Conservation (phyloP, 2,797 vertebrate genomes). For the Parauchenoglanis ngamensis region DNA sequence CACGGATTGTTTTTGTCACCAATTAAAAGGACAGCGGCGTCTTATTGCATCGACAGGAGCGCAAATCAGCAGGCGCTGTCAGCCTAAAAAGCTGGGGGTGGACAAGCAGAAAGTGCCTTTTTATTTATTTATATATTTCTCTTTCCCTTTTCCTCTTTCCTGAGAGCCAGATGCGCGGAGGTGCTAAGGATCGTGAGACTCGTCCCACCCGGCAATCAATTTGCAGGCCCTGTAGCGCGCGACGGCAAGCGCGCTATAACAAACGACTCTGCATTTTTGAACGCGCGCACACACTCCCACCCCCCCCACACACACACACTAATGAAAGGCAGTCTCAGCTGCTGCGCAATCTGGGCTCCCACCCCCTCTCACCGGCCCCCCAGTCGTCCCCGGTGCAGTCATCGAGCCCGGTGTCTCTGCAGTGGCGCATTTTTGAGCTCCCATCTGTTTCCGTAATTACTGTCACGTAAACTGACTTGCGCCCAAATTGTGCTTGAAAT, state of each 20-base stretch:
- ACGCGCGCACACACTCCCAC: constrained; percentile 45
- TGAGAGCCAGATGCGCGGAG: constrained; percentile 54
- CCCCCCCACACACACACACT: constrained; percentile 57
- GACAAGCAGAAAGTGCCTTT: constrained; percentile 46
- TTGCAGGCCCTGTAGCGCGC: constrained; percentile 53
- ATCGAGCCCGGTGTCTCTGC: constrained; percentile 60
- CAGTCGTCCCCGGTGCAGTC: constrained; percentile 60
- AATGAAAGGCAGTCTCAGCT: constrained; percentile 69
- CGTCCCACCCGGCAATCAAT: constrained; percentile 60
- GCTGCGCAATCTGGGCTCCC: constrained; percentile 66
- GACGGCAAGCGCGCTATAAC: constrained; percentile 53
- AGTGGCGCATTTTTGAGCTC: constrained; percentile 63
- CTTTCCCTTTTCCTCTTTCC: constrained; percentile 15
- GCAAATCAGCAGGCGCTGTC: constrained; percentile 56
- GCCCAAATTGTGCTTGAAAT: constrained; percentile 51
- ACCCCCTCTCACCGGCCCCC: constrained; percentile 58
- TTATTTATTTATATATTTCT: neutral
- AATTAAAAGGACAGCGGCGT: constrained; percentile 60
- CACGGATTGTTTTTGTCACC: constrained; percentile 57
- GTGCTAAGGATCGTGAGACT: constrained; percentile 53
- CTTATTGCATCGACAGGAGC: constrained; percentile 53
- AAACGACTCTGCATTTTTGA: constrained; percentile 54
- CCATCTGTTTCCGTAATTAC: constrained; percentile 73
- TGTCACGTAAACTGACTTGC: constrained; percentile 68
- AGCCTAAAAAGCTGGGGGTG: constrained; percentile 51